Percentiles rank a stretch among this genome's conserved stretches.
Evolutionary conservation across 2,113 vertebrate genomes (phyloP).

Genomic region (Erythrolamprus reginae): DNA sequence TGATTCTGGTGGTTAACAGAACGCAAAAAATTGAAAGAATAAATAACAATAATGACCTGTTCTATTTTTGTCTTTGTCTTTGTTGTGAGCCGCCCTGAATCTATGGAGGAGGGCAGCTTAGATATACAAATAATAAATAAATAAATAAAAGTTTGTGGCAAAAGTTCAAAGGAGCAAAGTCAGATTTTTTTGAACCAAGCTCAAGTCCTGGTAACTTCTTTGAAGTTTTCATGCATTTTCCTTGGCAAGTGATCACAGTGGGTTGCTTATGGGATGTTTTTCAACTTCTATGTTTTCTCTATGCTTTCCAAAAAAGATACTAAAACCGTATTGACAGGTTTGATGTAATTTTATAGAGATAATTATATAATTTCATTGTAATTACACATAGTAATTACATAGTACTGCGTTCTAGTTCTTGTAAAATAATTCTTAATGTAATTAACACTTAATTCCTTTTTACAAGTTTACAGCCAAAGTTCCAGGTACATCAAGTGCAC

Average conservation of each 20-base stretch:
- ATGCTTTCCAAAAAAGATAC: not conserved
- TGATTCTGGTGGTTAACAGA: not conserved
- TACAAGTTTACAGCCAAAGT: constrained; percentile 87
- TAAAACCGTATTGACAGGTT: not conserved
- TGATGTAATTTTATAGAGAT: not conserved
- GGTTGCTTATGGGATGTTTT: not conserved
- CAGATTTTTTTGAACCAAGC: not conserved
- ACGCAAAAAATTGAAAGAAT: not conserved
- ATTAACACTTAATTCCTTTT: constrained; percentile 2
- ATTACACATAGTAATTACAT: not conserved
- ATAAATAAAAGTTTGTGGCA: not conserved
- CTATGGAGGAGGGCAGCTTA: too few species aligned
- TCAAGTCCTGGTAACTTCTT: not conserved
- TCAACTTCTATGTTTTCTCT: not conserved
- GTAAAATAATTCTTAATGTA: not conserved
- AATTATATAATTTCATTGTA: not conserved
- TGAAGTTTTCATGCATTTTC: not conserved
- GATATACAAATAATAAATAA: too few species aligned
- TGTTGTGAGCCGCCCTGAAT: too few species aligned
- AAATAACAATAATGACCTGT: not conserved
- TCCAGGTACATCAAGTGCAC: constrained; percentile 80
- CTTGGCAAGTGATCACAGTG: not conserved
- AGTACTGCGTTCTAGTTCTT: not conserved
- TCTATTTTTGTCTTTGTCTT: too few species aligned
- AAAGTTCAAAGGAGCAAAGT: not conserved